Conservation (phyloP, 2,113 vertebrate species). For the Mionectes macconnelli region DNA sequence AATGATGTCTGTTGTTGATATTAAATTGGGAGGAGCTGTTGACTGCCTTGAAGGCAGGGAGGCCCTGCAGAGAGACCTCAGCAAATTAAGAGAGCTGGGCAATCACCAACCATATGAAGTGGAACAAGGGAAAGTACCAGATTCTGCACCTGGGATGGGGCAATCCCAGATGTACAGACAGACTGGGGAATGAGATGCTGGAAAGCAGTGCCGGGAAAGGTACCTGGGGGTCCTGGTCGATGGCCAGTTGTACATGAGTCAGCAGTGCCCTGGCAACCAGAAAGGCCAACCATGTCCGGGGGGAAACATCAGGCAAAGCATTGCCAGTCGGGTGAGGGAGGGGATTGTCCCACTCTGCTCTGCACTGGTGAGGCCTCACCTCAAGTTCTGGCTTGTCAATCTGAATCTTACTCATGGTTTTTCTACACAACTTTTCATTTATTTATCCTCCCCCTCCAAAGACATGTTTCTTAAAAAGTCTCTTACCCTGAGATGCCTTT, state of each 20-base stretch:
- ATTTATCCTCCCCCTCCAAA: neutral
- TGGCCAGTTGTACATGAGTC: neutral
- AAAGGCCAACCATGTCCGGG: neutral
- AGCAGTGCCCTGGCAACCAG: neutral
- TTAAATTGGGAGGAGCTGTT: neutral
- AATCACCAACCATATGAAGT: neutral
- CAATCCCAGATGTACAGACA: neutral
- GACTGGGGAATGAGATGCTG: neutral
- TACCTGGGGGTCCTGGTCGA: neutral
- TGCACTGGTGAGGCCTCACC: neutral
- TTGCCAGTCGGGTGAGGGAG: neutral
- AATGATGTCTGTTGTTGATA: neutral
- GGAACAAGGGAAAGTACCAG: neutral
- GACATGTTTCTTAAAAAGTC: neutral
- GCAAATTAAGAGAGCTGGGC: neutral
- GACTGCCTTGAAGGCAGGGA: neutral
- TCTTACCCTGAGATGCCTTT: neutral
- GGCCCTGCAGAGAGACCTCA: neutral
- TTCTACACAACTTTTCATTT: neutral
- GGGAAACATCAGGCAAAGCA: neutral
- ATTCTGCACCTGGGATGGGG: neutral
- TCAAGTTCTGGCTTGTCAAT: neutral
- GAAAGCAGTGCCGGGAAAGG: neutral
- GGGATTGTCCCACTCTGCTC: neutral
- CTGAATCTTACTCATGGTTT: neutral